Conservation (phyloP, 2,113 vertebrate species). For the Pteronura brasiliensis region DNA sequence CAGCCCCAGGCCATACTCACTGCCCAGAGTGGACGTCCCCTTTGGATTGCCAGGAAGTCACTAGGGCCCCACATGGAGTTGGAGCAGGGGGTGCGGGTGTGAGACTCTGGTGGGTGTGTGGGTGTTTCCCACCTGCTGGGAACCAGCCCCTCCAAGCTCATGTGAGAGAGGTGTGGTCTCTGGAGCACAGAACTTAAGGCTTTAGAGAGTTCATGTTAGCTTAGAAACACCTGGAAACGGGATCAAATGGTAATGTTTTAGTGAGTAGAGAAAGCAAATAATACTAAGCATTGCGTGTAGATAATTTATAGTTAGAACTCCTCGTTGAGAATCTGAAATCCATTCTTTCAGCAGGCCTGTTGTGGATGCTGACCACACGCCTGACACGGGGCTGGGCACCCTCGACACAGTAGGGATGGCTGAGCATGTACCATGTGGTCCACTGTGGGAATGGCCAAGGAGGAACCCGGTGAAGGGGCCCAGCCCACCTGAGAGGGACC, state of each 20-base stretch:
- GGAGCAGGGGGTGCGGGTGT: neutral
- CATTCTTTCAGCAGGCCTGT: neutral
- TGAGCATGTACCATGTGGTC: rapidly evolving
- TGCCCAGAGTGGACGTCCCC: neutral
- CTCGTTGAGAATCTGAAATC: neutral
- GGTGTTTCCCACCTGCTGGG: neutral
- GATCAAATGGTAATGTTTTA: neutral
- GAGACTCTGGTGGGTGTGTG: neutral
- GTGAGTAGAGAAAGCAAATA: neutral
- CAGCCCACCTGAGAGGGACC: neutral
- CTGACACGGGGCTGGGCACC: neutral
- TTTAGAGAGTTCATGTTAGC: neutral
- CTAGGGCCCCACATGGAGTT: neutral
- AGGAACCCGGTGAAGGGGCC: neutral
- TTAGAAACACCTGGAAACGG: neutral
- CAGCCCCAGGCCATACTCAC: neutral
- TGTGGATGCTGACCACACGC: neutral
- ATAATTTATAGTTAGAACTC: neutral
- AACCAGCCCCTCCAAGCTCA: neutral
- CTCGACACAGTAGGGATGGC: rapidly evolving
- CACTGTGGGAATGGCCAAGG: neutral
- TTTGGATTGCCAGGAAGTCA: neutral
- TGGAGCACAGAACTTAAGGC: neutral
- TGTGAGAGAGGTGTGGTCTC: neutral
- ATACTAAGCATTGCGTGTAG: neutral